These are phyloP conservation scores for Pangasius macronema DNA, from an alignment of 2,797 vertebrate species.

Conservation along the genomic window DNA sequence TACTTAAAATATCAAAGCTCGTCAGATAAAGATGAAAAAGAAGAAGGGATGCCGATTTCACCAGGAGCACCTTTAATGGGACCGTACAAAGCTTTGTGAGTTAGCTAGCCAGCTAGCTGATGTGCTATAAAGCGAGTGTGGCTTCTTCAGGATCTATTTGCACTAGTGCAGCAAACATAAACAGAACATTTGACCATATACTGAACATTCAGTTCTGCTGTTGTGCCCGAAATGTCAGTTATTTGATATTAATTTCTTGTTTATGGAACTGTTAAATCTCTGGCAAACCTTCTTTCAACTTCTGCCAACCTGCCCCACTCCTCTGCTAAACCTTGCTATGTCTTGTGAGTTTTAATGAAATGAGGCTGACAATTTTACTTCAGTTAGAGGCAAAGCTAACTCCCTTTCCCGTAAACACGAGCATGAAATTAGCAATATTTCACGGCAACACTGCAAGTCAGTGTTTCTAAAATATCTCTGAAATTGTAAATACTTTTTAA, in stretches of 20 bases:
- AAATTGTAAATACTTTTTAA: background rate
- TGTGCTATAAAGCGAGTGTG: background rate
- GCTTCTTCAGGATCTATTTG: background rate
- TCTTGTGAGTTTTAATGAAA: background rate
- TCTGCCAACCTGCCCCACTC: background rate
- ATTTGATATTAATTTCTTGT: background rate
- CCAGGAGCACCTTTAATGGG: background rate
- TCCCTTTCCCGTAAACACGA: background rate
- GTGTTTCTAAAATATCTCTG: background rate
- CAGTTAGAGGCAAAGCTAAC: background rate
- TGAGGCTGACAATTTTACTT: background rate
- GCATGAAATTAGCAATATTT: background rate
- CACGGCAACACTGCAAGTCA: background rate
- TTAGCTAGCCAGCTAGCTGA: background rate
- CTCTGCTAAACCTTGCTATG: background rate
- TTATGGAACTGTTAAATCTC: background rate
- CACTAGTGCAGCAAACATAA: no score
- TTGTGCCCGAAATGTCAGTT: background rate
- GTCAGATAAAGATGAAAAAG: background rate
- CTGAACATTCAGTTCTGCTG: background rate
- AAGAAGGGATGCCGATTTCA: background rate
- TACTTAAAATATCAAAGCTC: background rate
- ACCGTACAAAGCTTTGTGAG: background rate
- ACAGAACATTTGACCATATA: background rate
- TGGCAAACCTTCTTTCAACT: background rate